Percentiles rank a stretch among this genome's conserved stretches.
phyloP scores from a whole-genome alignment of 35 echinoderm and acorn worm species.

The Ophiothrix spiculata region DNA sequence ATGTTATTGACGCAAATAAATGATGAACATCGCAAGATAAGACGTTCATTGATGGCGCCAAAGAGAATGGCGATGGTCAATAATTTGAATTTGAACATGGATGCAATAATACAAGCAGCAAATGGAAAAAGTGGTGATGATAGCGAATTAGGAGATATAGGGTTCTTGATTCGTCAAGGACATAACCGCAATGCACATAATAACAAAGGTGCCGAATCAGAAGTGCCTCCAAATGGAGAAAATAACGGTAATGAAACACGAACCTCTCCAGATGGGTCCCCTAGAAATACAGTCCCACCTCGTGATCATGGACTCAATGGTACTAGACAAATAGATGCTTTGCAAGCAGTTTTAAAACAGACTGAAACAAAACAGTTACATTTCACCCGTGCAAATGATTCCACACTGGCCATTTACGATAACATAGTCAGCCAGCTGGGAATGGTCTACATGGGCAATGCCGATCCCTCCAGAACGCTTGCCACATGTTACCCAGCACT shows the following conservation, averaged over 20 bases:
- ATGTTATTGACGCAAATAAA: constrained; percentile 41
- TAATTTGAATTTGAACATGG: constrained; percentile 25
- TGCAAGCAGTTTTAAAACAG: constrained; percentile 33
- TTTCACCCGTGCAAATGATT: constrained; percentile 32
- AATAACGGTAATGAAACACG: not conserved
- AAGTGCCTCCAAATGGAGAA: not conserved
- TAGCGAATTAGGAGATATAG: not conserved
- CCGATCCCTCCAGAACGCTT: constrained; percentile 71
- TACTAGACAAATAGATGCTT: not conserved
- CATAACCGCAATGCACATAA: constrained; percentile 2
- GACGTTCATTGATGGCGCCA: constrained; percentile 30
- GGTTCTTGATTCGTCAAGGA: constrained; percentile 15
- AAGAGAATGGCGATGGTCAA: constrained; percentile 47
- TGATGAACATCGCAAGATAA: constrained; percentile 43
- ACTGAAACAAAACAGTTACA: constrained; percentile 46
- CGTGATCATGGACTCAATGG: not conserved
- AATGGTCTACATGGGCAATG: constrained; percentile 67
- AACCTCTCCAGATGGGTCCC: not conserved
- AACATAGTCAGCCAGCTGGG: constrained; percentile 62
- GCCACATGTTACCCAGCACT: constrained; percentile 64
- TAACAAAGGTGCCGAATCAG: not conserved
- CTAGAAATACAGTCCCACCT: not conserved
- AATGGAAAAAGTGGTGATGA: not conserved
- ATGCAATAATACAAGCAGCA: constrained; percentile 24
- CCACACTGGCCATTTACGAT: constrained; percentile 34